Evolutionary conservation across 2,888 invertebrate genomes (phyloP), one percentile per base, ranked within the genome.

Genomic region (Halictus quadricinctus): DNA sequence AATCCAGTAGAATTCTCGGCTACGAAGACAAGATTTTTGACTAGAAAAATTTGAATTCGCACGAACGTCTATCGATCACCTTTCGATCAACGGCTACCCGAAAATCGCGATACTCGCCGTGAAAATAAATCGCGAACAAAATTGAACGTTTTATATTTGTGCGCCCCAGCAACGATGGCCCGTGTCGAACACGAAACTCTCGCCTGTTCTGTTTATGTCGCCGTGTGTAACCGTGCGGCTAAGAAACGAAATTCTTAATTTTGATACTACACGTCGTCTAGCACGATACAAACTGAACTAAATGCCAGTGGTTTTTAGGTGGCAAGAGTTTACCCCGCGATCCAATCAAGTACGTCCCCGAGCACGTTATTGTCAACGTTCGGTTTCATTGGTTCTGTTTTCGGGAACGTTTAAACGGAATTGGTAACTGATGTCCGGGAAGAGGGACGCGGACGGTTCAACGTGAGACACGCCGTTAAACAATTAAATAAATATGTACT

Each of bases 281-380:
- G 80, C 83, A 84, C 86, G 79, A 70, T 81, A 82, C 84, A 84
- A 80, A 89, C 89, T 88, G 87, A 69, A 73, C 87, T 78, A 76
- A 76, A 76, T 46, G 66, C 77, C 70, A 80, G 60, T 8, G 54
- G 79, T 79, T 87, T 79, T 84, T 83, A 50, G 69, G 29, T 69
- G n/a, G 50, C 36, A 79, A 13, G 72, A 66, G 72, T 83, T 80
- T 80, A 43, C 7, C 76, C 76, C 21, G n/a, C 74, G 74, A 84
- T 50, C 85, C 87, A 87, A 89, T 87, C 84, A 76, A 86, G 72
- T 36, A 43, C 69, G 77, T 78, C 80, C 77, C 72, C 66, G 18
- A 64, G 72, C 64, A 74, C 75, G 83, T 84, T 81, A 73, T 80
- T 77, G 79, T 75, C 78, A 80, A 76, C 70, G 60, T 54, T 48